Evolutionary conservation across 2,888 invertebrate genomes (phyloP).

Genomic region (Yponomeuta plumbellus): DNA sequence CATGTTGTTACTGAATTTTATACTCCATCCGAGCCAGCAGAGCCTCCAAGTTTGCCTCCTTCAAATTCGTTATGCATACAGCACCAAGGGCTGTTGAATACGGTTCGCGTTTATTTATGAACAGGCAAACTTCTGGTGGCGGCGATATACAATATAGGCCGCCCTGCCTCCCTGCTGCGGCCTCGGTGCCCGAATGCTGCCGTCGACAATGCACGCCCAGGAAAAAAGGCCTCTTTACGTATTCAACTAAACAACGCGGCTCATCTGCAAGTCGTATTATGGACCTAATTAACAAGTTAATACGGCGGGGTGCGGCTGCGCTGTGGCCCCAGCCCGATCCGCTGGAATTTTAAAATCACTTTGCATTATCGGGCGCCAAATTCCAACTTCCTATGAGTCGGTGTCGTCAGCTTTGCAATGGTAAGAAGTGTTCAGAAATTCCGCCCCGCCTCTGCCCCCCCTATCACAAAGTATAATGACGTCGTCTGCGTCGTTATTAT

Average conservation of each 20-base stretch:
- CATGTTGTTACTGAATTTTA: conserved; percentile 77
- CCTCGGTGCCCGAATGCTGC: conserved; percentile 31
- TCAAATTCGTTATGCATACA: conserved; percentile 79
- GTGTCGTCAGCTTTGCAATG: conserved; percentile 67
- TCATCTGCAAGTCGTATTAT: conserved; percentile 94
- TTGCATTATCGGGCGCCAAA: conserved; percentile 1
- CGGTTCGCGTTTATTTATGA: conserved; percentile 78
- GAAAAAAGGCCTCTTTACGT: conserved; percentile 80
- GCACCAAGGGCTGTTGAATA: conserved; percentile 79
- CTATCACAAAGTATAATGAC: conserved; percentile 79
- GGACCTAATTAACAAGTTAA: conserved; percentile 94
- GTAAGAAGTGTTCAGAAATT: conserved; percentile 75
- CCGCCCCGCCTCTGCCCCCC: conserved; percentile 73
- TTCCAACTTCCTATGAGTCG: conserved; percentile 27
- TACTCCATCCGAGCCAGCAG: conserved; percentile 76
- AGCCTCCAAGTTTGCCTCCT: conserved; percentile 78
- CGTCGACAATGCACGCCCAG: conserved; percentile 68
- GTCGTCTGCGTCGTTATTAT: conserved; percentile 74
- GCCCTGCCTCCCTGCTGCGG: conserved; percentile 37
- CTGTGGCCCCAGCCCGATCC: conserved; percentile 38
- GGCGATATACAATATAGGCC: conserved; percentile 70
- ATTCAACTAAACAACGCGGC: conserved; percentile 82
- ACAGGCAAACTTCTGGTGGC: conserved; percentile 77
- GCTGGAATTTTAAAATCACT: conserved; percentile 26
- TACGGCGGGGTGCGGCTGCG: conserved; percentile 81